Base-by-base conservation (phyloP, 2,113 vertebrate genomes). In the Orthonyx spaldingii region DNA sequence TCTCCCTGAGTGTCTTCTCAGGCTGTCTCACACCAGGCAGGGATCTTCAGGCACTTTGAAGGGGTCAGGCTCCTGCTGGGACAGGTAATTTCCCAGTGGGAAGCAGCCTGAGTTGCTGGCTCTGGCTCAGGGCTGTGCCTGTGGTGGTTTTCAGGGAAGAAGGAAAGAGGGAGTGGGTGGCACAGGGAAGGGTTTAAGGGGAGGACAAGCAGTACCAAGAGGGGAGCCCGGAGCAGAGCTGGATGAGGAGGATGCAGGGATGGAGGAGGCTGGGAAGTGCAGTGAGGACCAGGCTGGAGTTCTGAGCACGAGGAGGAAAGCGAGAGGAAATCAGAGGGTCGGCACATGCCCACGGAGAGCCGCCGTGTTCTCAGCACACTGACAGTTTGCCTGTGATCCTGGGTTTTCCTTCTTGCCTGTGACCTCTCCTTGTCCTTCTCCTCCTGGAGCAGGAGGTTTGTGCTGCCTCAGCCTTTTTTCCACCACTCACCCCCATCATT, bases 61-160 rank as follows among this genome's bases (percentile, higher is more conserved):
- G 89, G 86, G 76, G 56, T 81, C 84, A 39, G 72, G 81, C 37
- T 94, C 81, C 95, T 72, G 78, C 82, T 65, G 87, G 79, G 70
- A 55, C 35, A 47, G 83, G 92, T 49, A 23, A 35, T 90, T 28
- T 76, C 77, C 66, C 16, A 0, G 30, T 49, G 63, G 81, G 82
- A 52, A 93, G 85, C 70, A 56, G 16, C 68, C 66, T 46, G 79
- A 68, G 19, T 57, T 13, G 53, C 71, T 49, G 49, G 33, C 66
- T 79, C 53, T 39, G 47, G 16, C 65, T 94, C 42, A 10, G 7
- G 2, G 60, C 9, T 49, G 30, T 82, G 65, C 56, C 47, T 14
- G 3, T 7, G 53, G 26, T 44, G 76, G n/a, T 41, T 95, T 68
- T 27, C 18, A 16, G 64, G 52, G 11, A 22, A 87, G 47, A 65